Evolutionary conservation across 1,140 invertebrate species (phyloP), one percentile per base, ranked within the genome.

Genomic region (Lithobius niger): DNA sequence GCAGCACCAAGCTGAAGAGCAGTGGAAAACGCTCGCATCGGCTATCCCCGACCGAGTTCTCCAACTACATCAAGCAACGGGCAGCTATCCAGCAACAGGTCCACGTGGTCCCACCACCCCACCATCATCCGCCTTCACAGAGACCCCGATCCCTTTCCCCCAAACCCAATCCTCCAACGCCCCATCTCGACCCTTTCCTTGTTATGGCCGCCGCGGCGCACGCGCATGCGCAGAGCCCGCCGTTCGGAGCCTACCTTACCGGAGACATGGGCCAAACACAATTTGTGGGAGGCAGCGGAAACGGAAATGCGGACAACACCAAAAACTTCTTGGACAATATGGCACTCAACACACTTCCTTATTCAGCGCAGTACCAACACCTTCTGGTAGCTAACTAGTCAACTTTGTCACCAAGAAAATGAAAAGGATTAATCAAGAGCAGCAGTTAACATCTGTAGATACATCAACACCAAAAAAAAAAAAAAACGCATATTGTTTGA

Each of bases 1-100:
- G 94, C 62, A 96, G 91, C 66, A 98, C 94, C 65, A 98, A 97
- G 75, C 79, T 97, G 61, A 97, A 97, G 74, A 93, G 86, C 51
- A 91, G 85, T 74, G 88, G 86, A 74, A 96, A 96, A 73, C 80
- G 92, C 64, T 87, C 89, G 59, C 93, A 89, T 74, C 86, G 84
- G 50, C 69, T 71, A 64, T 63, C 60, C 25, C 90, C 92, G 45
- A 95, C 91, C 60, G 92, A 96, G 73, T 92, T 94, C 77, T 89
- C 87, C 65, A 92, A 92, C 74, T 93, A 93, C 76, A 92, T 94
- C 68, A 95, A 95, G 71, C 88, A 93, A 67, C 79, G 89, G 40
- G 88, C 88, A 50, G 82, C 90, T 71, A 83, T 88, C 66, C 89
- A 93, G 68, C 79, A 82, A 59, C 81, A 82, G 76, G 78, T 57